Base-by-base conservation (phyloP, 2,113 vertebrate genomes). In the human (Homo sapiens) region DNA sequence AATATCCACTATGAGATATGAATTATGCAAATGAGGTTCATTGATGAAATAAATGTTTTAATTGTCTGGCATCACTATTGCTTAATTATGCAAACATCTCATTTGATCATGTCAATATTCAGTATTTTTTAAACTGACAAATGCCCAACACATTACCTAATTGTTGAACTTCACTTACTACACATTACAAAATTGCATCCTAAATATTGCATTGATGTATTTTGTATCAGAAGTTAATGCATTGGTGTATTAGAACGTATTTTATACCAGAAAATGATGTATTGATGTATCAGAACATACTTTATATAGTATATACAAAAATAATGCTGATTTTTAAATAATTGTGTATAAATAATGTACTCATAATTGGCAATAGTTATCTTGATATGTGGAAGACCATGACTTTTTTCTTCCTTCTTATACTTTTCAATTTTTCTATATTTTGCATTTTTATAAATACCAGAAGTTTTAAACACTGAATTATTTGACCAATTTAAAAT, bases 1-100 rank as follows among this genome's bases (percentile, higher is more conserved):
- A 95, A 92, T 94, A 82, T n/a, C n/a, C 38, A 93, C 48, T 84
- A 11, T 89, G 89, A 95, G 23, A 89, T 93, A 30, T 91, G 61
- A 91, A 76, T 91, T 66, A 79, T 30, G 80, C 30, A 57, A 90
- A 90, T n/a, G 85, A 81, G 13, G 27, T 70, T 92, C 52, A 92
- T 18, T 87, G 61, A 80, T 59, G 11, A 96, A 95, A 82, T 68
- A 92, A 61, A 30, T 93, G 68, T 59, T 88, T 88, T 25, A 18
- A 66, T 75, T 91, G 3, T 75, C 12, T 82, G 72, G 6, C 22
- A 78, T 88, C 64, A 90, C 40, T 86, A 72, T 79, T 90, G 50
- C 38, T 90, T 95, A 85, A 85, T 93, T 89, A 57, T 59, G 22
- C 23, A 93, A 66, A 81, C n/a, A 92, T 52, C 17, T 18, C n/a